Evolutionary conservation across 2,113 vertebrate species (phyloP), one percentile per base, ranked within the genome.

Genomic region (Nipponia nippon): DNA sequence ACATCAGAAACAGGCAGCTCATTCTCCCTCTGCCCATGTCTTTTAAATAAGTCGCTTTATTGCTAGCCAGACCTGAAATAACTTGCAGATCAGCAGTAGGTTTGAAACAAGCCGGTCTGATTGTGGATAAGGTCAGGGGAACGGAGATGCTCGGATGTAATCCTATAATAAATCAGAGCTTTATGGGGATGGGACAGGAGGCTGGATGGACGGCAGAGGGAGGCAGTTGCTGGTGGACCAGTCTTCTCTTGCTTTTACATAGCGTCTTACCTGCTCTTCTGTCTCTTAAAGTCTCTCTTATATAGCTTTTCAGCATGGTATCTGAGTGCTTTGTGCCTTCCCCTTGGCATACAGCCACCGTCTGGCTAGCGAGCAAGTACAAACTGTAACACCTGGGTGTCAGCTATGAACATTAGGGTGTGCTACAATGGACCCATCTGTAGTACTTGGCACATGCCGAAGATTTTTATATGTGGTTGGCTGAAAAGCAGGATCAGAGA

Each of bases 381-480:
- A 97, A 96, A 95, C 83, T 95, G 96, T 96, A 96, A 97, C 96
- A 98, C 95, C 96, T 98, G 97, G 93, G 95, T 96, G 96, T 97
- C 96, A 97, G 96, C 97, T 97, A 96, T 90, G 95, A 96, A 97
- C 97, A 97, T 98, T 96, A 97, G 94, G 96, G 94, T 97, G 96
- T 96, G 95, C 96, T 96, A 96, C 96, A 97, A 96, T 97, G 89
- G 97, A 93, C 96, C 97, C 96, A 97, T 97, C 97, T 98, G 97
- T 95, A 97, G 93, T 93, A 95, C 96, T 97, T 97, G 96, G 97
- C 94, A 97, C 97, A 90, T 93, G 95, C 89, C 3, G 17, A 46
- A 86, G 87, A 93, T 97, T 96, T 98, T 98, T 97, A 96, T 96
- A 93, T 97, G 91, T 96, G 95, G 93, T 92, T 96, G 95, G 95